Base-by-base conservation (phyloP, 2,113 vertebrate species). In the Dolichotis patagonum region DNA sequence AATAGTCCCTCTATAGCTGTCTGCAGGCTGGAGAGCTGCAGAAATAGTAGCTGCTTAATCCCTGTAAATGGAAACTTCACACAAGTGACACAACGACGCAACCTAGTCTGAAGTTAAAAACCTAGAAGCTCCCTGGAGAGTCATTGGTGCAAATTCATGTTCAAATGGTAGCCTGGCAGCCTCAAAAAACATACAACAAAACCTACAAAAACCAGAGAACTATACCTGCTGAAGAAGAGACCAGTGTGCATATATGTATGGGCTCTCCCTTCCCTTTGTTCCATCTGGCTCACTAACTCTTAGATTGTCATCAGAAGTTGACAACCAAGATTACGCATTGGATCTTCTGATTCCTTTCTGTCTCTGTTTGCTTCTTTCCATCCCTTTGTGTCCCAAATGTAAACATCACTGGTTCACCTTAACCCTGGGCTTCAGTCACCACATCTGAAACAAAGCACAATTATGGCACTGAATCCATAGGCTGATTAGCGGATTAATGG, bases 391-490 rank as follows among this genome's bases (percentile, higher is more conserved):
- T 32, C 49, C 20, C n/a, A 9, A 73, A 35, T 43, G 1, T 49
- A 24, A 69, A 32, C 1, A 13, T 91, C n/a, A 46, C 46, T n/a
- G 5, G 10, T 49, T 88, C 14, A n/a, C 22, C 54, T 77, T 11
- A 62, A 87, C 49, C 46, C 20, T 13, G 52, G 73, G 67, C 41
- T 52, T 52, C 52, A 5, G 30, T 67, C n/a, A 43, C 60, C 35
- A 52, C 69, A 32, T 38, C 8, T 17, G 41, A 75, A 54, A 90
- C 20, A 0, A 5, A 6, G 28, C 19, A 5, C 12, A 8, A 5
- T 26, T 32, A 32, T 0, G 14, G 41, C 2, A 0, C 2, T 0
- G 32, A 26, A 19, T 2, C 62, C 28, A 1, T 0, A 1, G 4
- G 67, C 22, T 6, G 16, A 8, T 5, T 11, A 49, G 22, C 32